A percentile compares a stretch with the other conserved stretches of the same genome.
Evolutionary conservation across 2,888 invertebrate genomes (phyloP).

Genomic region (Rotaria socialis): DNA sequence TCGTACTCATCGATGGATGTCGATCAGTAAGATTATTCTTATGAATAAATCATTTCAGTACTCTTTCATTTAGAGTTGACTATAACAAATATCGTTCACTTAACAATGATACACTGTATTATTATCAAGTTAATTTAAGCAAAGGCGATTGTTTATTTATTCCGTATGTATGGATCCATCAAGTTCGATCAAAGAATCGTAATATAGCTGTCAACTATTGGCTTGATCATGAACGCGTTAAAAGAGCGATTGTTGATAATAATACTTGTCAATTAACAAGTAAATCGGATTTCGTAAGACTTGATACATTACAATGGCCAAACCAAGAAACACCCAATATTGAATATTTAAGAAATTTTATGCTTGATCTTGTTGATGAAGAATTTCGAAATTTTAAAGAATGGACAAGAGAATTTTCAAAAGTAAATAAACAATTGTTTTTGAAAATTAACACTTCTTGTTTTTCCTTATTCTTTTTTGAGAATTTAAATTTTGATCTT

Average conservation of each 20-base stretch:
- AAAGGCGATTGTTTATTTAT: conserved; percentile 47
- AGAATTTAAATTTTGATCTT: conserved; percentile 35
- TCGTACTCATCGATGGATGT: conserved; percentile 50
- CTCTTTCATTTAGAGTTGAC: conserved; percentile 41
- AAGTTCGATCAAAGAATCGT: conserved; percentile 50
- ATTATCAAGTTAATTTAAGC: conserved; percentile 44
- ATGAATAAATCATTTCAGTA: neutral
- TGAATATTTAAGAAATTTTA: neutral
- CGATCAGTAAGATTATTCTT: conserved; percentile 50
- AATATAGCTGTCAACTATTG: conserved; percentile 53
- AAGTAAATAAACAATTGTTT: neutral
- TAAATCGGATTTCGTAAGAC: conserved; percentile 2
- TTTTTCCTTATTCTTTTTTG: neutral
- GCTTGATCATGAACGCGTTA: conserved; percentile 47
- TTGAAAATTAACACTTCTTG: neutral
- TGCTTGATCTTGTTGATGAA: neutral
- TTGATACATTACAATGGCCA: conserved; percentile 34
- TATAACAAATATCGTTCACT: conserved; percentile 45
- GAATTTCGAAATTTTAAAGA: neutral
- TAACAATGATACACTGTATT: conserved; percentile 41
- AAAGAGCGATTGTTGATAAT: neutral
- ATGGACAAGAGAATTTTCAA: conserved; percentile 10
- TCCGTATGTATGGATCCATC: conserved; percentile 49
- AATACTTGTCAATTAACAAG: conserved; percentile 32
- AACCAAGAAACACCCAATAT: neutral